Evolutionary conservation across 2,888 invertebrate genomes (phyloP), one percentile per base, ranked within the genome.

Genomic region (Xylophagus ater): DNA sequence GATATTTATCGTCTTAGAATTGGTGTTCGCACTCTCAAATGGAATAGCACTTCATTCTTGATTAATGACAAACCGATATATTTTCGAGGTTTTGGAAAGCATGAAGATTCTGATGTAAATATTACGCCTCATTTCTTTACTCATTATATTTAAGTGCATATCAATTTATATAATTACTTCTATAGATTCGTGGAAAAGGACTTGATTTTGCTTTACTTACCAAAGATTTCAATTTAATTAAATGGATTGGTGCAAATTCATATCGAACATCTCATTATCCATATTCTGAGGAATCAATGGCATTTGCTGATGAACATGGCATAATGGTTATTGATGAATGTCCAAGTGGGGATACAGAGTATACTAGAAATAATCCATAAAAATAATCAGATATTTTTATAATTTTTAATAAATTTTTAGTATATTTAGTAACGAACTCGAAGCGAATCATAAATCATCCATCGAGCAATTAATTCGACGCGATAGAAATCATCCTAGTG

Each of bases 251-350:
- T 1, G 94, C 87, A 1, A 97, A 96, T 65, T 78, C 85, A 0
- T 94, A 90, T 67, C 74, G 96, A 18, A 97, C 97, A 0, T 94
- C 96, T 0, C 97, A 97, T 63, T 97, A 97, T 64, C 97, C 97
- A 0, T 97, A 97, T 62, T 90, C 94, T 1, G 96, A 97, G 53
- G 94, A 96, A 65, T 84, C 94, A 34, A 86, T 96, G 75, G 87
- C 93, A 56, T 73, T 90, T 57, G 92, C 93, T 1, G 96, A 97
- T 59, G 76, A 81, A 52, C 73, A 84, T 43, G 96, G 96, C 18
- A 87, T 96, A 51, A 88, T 92, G 72, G 82, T 97, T 34, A 89
- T 97, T 44, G 86, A 92, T 56, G 97, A 97, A 60, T 88, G 90
- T 52, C 93, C 96, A 0, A 88, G 89, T 44, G 94, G 92, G 9